Conservation (phyloP, 1,140 invertebrate genomes). For the Kradibia gibbosae region DNA sequence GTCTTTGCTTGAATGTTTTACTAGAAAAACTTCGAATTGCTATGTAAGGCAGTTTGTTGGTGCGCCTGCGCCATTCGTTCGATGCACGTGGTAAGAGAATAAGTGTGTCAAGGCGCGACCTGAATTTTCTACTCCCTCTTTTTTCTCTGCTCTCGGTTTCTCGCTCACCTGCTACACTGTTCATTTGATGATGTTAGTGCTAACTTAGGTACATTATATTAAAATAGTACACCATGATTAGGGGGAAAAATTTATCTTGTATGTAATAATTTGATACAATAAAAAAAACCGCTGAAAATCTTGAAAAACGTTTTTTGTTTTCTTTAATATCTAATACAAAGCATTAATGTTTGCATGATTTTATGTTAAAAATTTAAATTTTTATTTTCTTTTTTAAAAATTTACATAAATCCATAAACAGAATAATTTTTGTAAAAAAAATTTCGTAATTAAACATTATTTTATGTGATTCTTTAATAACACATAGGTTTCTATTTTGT, state of each 20-base stretch:
- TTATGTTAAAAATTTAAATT: no score
- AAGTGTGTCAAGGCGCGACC: constrained; percentile 74
- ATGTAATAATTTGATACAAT: no score
- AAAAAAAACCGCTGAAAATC: no score
- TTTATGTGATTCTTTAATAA: no score
- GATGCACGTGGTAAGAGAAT: constrained; percentile 72
- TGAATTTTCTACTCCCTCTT: constrained; percentile 72
- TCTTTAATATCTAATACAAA: no score
- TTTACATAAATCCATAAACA: no score
- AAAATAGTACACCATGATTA: constrained; percentile 2
- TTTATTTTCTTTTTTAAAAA: no score
- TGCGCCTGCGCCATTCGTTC: constrained; percentile 63
- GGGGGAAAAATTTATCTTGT: constrained; percentile 10
- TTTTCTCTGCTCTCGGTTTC: constrained; percentile 36
- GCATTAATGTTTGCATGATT: no score
- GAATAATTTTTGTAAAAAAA: no score
- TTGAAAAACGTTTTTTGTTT: no score
- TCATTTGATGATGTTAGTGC: neutral
- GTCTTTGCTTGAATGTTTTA: neutral
- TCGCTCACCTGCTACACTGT: constrained; percentile 32
- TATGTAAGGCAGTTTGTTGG: constrained; percentile 35
- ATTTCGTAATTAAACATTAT: no score
- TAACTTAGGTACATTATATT: constrained; percentile 1
- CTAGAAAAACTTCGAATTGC: constrained; percentile 53
- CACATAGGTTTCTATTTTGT: no score